A percentile compares a stretch with the other conserved stretches of the same genome.
Evolutionary conservation across 1,140 invertebrate species (phyloP).

Genomic region (Portunus trituberculatus): DNA sequence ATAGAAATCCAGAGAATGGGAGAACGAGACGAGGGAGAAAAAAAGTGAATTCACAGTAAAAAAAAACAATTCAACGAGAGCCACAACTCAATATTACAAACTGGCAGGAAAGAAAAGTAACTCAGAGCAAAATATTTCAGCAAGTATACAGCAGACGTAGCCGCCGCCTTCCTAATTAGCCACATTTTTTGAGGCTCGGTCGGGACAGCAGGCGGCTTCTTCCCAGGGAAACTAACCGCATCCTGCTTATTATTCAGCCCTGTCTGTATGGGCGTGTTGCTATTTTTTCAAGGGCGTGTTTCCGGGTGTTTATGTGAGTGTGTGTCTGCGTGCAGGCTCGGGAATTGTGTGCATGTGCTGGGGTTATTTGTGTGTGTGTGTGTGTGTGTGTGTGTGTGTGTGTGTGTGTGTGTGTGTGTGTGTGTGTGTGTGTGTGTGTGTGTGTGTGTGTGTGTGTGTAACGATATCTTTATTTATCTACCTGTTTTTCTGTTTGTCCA

Average conservation of each 20-base stretch:
- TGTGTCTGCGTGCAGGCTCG: background rate
- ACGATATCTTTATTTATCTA: too few species aligned
- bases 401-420: background rate
- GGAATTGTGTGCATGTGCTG: background rate
- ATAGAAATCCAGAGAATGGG: too few species aligned
- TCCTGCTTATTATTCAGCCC: background rate
- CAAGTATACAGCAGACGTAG: background rate
- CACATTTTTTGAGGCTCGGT: background rate
- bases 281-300: too few species aligned
- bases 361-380: background rate
- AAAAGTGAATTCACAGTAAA: background rate
- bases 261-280: constrained; percentile 6
- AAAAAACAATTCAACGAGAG: background rate
- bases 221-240: constrained; percentile 10
- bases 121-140: background rate
- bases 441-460: constrained; percentile 27
- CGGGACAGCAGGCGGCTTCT: background rate
- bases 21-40: background rate
- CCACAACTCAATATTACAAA: background rate
- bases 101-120: background rate
- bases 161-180: background rate
- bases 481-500: too few species aligned
- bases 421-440: background rate
- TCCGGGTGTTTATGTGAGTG: background rate
- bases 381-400: background rate